These are phyloP conservation scores for Netelia fuscicornis DNA, from an alignment of 2,888 invertebrate species.

Conservation along the genomic window DNA sequence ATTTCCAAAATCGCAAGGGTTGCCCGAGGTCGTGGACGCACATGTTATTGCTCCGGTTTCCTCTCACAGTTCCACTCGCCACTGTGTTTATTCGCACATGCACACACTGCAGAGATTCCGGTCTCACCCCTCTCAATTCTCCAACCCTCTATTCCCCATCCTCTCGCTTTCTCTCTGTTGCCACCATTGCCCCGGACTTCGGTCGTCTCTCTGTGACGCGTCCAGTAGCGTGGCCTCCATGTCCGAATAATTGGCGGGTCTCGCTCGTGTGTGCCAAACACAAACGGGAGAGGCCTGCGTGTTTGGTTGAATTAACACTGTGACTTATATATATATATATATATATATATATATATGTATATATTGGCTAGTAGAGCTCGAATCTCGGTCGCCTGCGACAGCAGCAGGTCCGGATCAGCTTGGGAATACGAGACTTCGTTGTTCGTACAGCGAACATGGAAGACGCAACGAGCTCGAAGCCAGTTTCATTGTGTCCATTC, in stretches of 20 bases:
- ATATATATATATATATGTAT: slow-evolving; percentile 38
- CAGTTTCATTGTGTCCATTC: slow-evolving; percentile 64
- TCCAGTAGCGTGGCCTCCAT: slow-evolving; percentile 55
- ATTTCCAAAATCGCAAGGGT: slow-evolving; percentile 47
- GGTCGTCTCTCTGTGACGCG: slow-evolving; percentile 29
- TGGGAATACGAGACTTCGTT: background rate
- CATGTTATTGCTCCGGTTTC: slow-evolving; percentile 28
- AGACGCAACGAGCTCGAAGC: slow-evolving; percentile 12
- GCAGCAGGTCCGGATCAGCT: background rate
- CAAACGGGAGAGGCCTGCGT: slow-evolving; percentile 72
- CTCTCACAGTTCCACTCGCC: slow-evolving; percentile 20
- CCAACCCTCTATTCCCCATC: background rate
- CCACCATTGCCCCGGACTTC: background rate
- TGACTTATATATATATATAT: slow-evolving; percentile 70
- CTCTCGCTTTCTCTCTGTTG: slow-evolving; percentile 11
- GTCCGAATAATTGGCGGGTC: slow-evolving; percentile 73
- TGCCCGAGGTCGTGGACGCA: slow-evolving; percentile 24
- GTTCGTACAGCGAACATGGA: background rate
- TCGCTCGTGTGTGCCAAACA: slow-evolving; percentile 71
- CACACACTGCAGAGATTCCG: slow-evolving; percentile 34
- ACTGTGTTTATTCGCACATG: slow-evolving; percentile 20
- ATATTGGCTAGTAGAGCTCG: background rate
- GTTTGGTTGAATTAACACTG: slow-evolving; percentile 78
- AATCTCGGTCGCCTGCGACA: background rate
- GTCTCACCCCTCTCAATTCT: background rate